Evolutionary conservation across 92 coral and sea anemone genomes (phyloP), one percentile per base, ranked within the genome.

Genomic region (Scolanthus callimorphus): DNA sequence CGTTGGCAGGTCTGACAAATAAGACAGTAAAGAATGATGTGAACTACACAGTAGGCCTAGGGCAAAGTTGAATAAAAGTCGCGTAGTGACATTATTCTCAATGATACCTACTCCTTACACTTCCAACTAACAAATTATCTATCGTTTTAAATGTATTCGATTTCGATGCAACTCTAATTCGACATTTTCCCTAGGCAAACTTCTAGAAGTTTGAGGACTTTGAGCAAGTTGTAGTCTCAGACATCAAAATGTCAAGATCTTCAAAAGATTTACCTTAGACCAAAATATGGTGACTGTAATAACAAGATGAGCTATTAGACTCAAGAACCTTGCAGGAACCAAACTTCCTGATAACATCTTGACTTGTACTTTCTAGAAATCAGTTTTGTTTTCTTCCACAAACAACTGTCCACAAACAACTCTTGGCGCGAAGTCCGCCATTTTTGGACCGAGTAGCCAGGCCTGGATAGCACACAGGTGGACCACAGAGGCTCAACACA

Each of bases 251-350:
- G n/a, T n/a, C n/a, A n/a, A n/a, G n/a, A n/a, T n/a, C n/a, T n/a
- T n/a, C n/a, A n/a, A n/a, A n/a, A n/a, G n/a, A 54, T 73, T 60
- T 54, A 92, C 98, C 82, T 85, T 88, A 21, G 98, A 85, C 90
- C 95, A 88, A 39, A 92, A 92, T 49, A 92, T 92, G 1, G 85
- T 83, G 29, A 92, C 73, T 20, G 98, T 92, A 29, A 92, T 86
- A 21, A 88, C 96, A 46, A 92, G 69, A 60, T 92, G 98, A 15
- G 98, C 96, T 1, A 83, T 72, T 17, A 92, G 77, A 25, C 94
- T 88, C 31, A 92, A 55, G 71, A 92, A 92, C 73, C 98, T 72
- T 27, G 87, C 85, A 26, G 89, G 86, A 20, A 92, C 95, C 55
- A 92, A 72, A 60, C 96, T 83, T 64, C 96, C 97, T 11, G 80